Conservation (phyloP, 2,888 invertebrate genomes). For the Parthenolecanium corni region DNA sequence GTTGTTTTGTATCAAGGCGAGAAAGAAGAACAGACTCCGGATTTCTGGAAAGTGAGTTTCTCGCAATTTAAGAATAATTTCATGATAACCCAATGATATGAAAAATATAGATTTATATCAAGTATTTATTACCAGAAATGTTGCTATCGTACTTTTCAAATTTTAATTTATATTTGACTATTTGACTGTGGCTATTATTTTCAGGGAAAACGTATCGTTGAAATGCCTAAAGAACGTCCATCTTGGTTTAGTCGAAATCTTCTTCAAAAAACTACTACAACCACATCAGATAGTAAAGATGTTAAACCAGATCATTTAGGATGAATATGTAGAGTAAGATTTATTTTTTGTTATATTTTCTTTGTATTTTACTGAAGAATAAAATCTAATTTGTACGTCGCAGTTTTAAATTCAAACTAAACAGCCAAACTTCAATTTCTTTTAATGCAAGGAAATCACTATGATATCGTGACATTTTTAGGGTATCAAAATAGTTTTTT, state of each 20-base stretch:
- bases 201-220: slow-evolving; percentile 61
- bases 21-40: slow-evolving; percentile 44
- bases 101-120: not conserved
- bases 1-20: slow-evolving; percentile 77
- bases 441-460: no score
- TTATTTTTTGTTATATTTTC: no score
- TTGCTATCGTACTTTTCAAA: slow-evolving; percentile 14
- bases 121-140: not conserved
- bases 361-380: no score
- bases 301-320: slow-evolving; percentile 34
- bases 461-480: no score
- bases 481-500: no score
- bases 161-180: no score
- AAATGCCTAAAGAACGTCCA: slow-evolving; percentile 73
- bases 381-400: no score
- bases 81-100: no score
- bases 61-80: not conserved
- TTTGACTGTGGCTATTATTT: no score
- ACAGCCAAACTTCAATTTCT: no score
- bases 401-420: no score
- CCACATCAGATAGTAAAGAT: slow-evolving; percentile 42
- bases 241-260: slow-evolving; percentile 80
- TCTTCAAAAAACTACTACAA: slow-evolving; percentile 62
- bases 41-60: slow-evolving; percentile 39
- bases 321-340: slow-evolving; percentile 9